Base-by-base conservation (phyloP, 2,888 invertebrate genomes). In the Athripsodes cinereus region DNA sequence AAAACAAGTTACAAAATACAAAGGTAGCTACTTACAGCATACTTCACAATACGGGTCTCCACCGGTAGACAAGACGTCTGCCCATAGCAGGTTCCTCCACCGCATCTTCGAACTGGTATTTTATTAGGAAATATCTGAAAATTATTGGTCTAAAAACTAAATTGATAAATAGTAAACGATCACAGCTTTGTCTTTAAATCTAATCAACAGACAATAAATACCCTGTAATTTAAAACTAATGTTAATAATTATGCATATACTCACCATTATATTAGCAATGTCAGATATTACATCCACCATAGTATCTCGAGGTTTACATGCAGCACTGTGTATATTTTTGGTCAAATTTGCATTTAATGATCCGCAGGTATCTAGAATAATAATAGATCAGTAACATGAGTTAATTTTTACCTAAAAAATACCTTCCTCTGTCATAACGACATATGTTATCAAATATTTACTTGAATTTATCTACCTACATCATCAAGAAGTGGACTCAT, bases 71-170 rank as follows among this genome's bases (percentile, higher is more conserved):
- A 72, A 26, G 63, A 62, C 54, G 66, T 67, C 19, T 60, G 63
- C 31, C 69, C 68, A 44, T 61, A 64, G 47, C 71, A 72, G 55
- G 67, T 66, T 13, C 70, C 70, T 20, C 63, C 64, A 11, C 68
- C 66, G 55, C 72, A 72, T 13, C 68, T 65, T 58, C 70, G 69
- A 2, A 70, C 69, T 8, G 67, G 58, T 5, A 70, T 68, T 51
- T 68, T 67, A 52, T 68, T 67, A 48, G 70, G 71, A 22, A 64
- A 63, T 34, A 70, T 66, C 70, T 70, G 57, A 58, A 66, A 65
- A n/a, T n/a, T n/a, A n/a, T n/a, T 22, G 31, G n/a, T n/a, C n/a
- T n/a, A n/a, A n/a, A n/a, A n/a, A n/a, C n/a, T n/a, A n/a, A n/a
- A n/a, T n/a, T n/a, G n/a, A n/a, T n/a, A n/a, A n/a, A n/a, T n/a